A percentile compares a stretch with the other conserved stretches of the same genome.
phyloP scores from a whole-genome alignment of 2,888 invertebrate species.

The Drosophila setosimentum region DNA sequence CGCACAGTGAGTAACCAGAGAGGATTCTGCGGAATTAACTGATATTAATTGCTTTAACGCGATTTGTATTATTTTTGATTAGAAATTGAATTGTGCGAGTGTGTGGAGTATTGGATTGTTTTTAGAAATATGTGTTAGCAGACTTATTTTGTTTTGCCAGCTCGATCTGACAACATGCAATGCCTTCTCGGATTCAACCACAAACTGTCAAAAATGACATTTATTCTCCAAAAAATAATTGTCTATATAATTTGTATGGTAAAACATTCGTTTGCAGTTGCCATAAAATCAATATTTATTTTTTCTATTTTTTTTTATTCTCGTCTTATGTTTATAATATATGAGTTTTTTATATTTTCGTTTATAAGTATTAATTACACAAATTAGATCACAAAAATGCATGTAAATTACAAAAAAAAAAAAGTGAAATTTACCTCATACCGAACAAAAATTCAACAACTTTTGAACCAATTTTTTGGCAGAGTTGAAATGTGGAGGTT shows the following conservation, averaged over 20 bases:
- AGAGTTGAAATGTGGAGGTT: slow-evolving; percentile 38
- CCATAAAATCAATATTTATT: slow-evolving; percentile 72
- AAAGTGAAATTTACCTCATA: slow-evolving; percentile 66
- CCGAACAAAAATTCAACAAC: slow-evolving; percentile 49
- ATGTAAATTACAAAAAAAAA: slow-evolving; percentile 75
- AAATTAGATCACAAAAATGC: slow-evolving; percentile 83
- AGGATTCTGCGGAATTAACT: slow-evolving; percentile 27
- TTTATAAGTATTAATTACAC: slow-evolving; percentile 78
- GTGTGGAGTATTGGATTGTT: slow-evolving; percentile 59
- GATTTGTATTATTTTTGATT: slow-evolving; percentile 38
- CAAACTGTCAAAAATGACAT: slow-evolving; percentile 13
- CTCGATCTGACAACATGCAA: slow-evolving; percentile 27
- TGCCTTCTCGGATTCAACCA: slow-evolving; percentile 41
- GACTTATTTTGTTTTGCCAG: slow-evolving; percentile 30
- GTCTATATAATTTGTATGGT: slow-evolving; percentile 3
- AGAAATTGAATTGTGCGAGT: slow-evolving; percentile 47
- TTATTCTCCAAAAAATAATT: not conserved
- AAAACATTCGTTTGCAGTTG: slow-evolving; percentile 62
- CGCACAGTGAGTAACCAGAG: slow-evolving; percentile 27
- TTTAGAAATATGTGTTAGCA: slow-evolving; percentile 51
- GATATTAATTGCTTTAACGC: slow-evolving; percentile 23
- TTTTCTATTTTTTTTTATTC: slow-evolving; percentile 51
- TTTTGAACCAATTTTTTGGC: slow-evolving; percentile 39
- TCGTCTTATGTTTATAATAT: slow-evolving; percentile 52
- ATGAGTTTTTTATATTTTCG: slow-evolving; percentile 59